These are phyloP conservation scores for Thripadectes ignobilis DNA, from an alignment of 2,797 vertebrate genomes.

Conservation along the genomic window DNA sequence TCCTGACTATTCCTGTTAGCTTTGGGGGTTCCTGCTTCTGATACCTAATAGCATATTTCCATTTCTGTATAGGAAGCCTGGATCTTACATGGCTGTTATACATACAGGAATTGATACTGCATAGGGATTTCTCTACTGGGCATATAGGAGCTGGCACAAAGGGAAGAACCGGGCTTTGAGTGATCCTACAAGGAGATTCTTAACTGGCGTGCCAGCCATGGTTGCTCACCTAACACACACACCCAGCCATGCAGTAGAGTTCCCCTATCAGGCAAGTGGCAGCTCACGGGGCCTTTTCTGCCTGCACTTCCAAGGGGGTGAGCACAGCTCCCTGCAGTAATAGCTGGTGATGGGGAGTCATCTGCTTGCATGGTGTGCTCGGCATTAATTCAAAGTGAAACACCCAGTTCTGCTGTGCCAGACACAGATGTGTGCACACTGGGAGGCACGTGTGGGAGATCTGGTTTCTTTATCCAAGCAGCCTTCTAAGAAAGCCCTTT, in stretches of 20 bases:
- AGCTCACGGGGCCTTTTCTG: neutral
- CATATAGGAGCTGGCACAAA: neutral
- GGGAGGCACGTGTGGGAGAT: neutral
- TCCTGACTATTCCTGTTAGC: neutral
- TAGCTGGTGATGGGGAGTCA: neutral
- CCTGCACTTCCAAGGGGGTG: neutral
- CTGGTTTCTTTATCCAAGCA: neutral
- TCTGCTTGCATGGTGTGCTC: rapidly evolving
- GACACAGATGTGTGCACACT: neutral
- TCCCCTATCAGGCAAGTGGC: neutral
- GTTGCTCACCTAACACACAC: neutral
- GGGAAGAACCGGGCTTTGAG: neutral
- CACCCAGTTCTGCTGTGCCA: neutral
- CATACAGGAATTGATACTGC: neutral
- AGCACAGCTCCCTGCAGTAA: neutral
- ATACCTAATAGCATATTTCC: neutral
- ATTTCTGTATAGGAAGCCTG: neutral
- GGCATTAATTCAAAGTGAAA: neutral
- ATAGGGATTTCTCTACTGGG: neutral
- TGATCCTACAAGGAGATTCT: neutral
- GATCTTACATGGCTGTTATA: rapidly evolving
- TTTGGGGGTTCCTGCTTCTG: neutral
- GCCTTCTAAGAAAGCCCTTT: constrained; percentile 11
- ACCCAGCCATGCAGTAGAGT: neutral
- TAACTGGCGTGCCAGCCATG: neutral